These are phyloP conservation scores for Ambastaia sidthimunki DNA, from an alignment of 2,797 vertebrate genomes.

Conservation along the genomic window DNA sequence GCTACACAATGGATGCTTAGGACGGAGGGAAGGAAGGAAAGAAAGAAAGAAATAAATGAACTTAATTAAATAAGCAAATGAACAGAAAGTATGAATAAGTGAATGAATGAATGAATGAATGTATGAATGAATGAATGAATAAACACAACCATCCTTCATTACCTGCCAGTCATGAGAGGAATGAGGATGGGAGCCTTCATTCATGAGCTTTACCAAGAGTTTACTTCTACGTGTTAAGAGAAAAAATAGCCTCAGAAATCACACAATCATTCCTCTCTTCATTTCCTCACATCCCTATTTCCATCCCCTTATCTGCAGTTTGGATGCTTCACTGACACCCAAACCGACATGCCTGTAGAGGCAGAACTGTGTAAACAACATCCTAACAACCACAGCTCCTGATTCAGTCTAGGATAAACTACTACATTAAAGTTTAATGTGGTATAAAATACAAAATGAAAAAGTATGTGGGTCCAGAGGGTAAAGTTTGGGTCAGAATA, in stretches of 20 bases:
- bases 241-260: not conserved
- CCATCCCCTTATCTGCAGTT: not conserved
- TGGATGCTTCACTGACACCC: not conserved
- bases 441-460: not conserved
- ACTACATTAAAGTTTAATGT: not conserved
- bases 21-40: not conserved
- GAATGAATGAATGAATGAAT: not conserved
- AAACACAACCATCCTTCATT: not conserved
- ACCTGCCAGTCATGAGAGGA: not conserved
- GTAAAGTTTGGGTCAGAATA: not conserved
- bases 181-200: not conserved
- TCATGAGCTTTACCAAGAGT: not conserved
- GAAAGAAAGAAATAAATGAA: not conserved
- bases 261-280: not conserved
- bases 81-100: no score
- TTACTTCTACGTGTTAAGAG: not conserved
- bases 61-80: not conserved
- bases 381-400: not conserved
- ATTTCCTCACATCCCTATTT: not conserved
- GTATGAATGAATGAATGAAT: no score
- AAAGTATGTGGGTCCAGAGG: not conserved
- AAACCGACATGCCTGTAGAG: not conserved
- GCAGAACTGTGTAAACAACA: conserved; percentile 1
- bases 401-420: not conserved
- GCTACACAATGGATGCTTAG: conserved; percentile 13